phyloP scores from a whole-genome alignment of 2,888 invertebrate genomes.

The Heliconius erato region DNA sequence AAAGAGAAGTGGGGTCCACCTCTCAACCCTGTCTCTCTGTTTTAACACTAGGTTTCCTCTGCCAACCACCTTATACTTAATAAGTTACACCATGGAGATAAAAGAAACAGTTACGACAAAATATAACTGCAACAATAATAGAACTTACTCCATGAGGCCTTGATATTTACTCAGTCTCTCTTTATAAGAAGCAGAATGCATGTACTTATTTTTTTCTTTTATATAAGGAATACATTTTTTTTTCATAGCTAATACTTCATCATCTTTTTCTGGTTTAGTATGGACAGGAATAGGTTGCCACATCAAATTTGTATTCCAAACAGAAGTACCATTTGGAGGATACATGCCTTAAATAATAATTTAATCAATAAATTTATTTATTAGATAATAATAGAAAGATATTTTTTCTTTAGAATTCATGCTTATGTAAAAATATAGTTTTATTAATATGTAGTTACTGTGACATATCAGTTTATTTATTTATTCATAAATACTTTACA shows the following conservation, averaged over 20 bases:
- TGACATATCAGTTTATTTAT: too few relatives aligned
- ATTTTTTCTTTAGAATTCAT: not conserved
- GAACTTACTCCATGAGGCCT: constrained; percentile 85
- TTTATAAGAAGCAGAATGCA: constrained; percentile 82
- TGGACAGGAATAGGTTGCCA: constrained; percentile 94
- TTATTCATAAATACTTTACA: too few relatives aligned
- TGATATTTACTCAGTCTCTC: constrained; percentile 86
- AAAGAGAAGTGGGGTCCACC: too few relatives aligned
- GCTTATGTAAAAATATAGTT: too few relatives aligned
- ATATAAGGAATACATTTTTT: constrained; percentile 89
- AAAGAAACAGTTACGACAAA: not conserved
- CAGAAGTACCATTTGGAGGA: constrained; percentile 85
- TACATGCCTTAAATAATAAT: constrained; percentile 86
- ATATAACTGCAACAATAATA: not conserved
- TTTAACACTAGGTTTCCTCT: too few relatives aligned
- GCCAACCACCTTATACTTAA: too few relatives aligned
- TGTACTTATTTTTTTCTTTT: constrained; percentile 80
- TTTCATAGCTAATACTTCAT: constrained; percentile 86
- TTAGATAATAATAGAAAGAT: not conserved
- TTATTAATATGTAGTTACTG: too few relatives aligned
- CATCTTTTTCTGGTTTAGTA: constrained; percentile 87
- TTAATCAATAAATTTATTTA: constrained; percentile 26
- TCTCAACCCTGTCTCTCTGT: too few relatives aligned
- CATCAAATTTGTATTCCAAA: constrained; percentile 86
- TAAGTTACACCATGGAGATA: not conserved